A percentile compares a stretch with the other conserved stretches of the same genome.
These are phyloP conservation scores for Palythoa caribaeorum DNA, from an alignment of 92 coral and sea anemone genomes.

Conservation along the genomic window DNA sequence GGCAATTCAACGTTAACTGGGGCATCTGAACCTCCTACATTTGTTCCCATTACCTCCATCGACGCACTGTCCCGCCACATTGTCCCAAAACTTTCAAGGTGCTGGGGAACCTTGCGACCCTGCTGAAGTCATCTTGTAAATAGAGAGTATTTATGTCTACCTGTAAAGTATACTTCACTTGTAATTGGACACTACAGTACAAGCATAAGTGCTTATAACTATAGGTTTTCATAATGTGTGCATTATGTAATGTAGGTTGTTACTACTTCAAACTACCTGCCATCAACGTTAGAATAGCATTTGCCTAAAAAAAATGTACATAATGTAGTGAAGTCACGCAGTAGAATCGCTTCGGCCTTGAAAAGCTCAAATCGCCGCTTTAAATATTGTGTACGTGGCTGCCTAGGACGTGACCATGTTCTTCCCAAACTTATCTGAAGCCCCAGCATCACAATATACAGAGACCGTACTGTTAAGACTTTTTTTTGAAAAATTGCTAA, in stretches of 20 bases:
- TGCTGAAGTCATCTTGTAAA: slow-evolving; percentile 47
- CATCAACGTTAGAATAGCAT: not conserved
- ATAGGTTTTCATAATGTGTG: not conserved
- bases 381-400: too few species aligned
- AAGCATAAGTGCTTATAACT: too few species aligned
- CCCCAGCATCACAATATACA: too few species aligned
- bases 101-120: slow-evolving; percentile 33
- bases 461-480: too few species aligned
- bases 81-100: slow-evolving; percentile 19
- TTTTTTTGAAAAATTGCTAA: too few species aligned
- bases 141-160: slow-evolving; percentile 8
- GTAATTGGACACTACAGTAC: not conserved
- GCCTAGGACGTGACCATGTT: too few species aligned
- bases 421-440: too few species aligned
- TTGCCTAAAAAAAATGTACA: not conserved
- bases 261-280: not conserved
- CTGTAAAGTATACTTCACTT: not conserved
- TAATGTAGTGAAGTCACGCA: too few species aligned
- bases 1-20: not conserved
- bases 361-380: too few species aligned
- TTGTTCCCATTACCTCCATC: slow-evolving; percentile 31
- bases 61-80: slow-evolving; percentile 47
- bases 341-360: too few species aligned
- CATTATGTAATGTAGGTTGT: not conserved
- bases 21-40: not conserved